phyloP scores from a whole-genome alignment of 1,140 invertebrate genomes.

The Adelges cooleyi region DNA sequence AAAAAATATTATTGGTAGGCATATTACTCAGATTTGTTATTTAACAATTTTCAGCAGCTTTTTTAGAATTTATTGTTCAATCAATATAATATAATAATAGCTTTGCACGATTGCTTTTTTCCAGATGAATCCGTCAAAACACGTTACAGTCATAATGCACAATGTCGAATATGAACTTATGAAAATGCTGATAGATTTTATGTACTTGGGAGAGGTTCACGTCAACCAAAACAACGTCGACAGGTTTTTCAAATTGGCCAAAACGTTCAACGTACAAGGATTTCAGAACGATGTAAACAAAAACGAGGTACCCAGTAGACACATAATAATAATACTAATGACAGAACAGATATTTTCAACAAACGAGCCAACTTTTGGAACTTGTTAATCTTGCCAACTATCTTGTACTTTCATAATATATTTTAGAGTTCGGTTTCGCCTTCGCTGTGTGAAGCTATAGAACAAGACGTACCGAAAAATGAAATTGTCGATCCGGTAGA shows the following conservation, averaged over 20 bases:
- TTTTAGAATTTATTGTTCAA: neutral
- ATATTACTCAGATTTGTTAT: constrained; percentile 34
- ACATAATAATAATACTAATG: no score
- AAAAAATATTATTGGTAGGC: constrained; percentile 63
- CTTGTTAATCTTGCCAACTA: no score
- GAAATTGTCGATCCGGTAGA: constrained; percentile 10
- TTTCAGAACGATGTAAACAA: constrained; percentile 2
- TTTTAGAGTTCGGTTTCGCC: constrained; percentile 22
- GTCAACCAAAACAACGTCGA: constrained; percentile 74
- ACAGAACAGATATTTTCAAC: no score
- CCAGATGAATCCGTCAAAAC: constrained; percentile 70
- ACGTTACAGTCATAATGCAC: constrained; percentile 70
- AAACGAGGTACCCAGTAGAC: neutral
- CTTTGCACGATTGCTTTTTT: no score
- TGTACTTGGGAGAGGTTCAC: constrained; percentile 80
- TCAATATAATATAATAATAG: no score
- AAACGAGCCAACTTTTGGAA: no score
- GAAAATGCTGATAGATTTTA: constrained; percentile 62
- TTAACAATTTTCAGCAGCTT: constrained; percentile 31
- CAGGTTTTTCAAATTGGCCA: constrained; percentile 65
- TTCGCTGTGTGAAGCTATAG: constrained; percentile 6
- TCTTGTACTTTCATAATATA: neutral
- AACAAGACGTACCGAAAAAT: constrained; percentile 13
- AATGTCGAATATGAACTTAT: constrained; percentile 63
- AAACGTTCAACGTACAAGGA: constrained; percentile 6